phyloP scores from a whole-genome alignment of 1,140 invertebrate species.

The Habropoda laboriosa region DNA sequence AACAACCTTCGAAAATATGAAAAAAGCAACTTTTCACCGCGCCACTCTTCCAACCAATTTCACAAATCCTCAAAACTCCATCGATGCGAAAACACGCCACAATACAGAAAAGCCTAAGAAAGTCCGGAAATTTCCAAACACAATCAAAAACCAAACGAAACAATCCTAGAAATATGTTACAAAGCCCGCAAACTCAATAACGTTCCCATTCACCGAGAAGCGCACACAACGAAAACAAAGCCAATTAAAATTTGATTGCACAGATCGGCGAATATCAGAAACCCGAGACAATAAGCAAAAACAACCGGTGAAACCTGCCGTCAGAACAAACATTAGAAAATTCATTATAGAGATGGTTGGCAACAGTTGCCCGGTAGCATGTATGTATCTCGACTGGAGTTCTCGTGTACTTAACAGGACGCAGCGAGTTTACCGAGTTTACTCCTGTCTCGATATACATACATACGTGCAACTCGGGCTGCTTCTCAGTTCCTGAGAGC shows the following conservation, averaged over 20 bases:
- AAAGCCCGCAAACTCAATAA: too few species aligned
- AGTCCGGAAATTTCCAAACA: too few species aligned
- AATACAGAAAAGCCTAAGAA: too few species aligned
- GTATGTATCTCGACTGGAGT: constrained; percentile 22
- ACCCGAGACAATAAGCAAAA: neutral
- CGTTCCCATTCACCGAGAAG: too few species aligned
- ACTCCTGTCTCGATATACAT: constrained; percentile 40
- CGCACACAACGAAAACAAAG: too few species aligned
- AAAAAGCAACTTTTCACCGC: too few species aligned
- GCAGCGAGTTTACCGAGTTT: constrained; percentile 53
- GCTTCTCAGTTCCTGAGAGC: constrained; percentile 64
- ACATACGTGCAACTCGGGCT: constrained; percentile 56
- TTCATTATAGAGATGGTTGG: constrained; percentile 38
- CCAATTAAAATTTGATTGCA: neutral
- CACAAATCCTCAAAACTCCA: too few species aligned
- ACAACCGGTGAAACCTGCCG: neutral
- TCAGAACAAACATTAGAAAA: constrained; percentile 19
- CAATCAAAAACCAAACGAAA: too few species aligned
- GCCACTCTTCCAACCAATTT: too few species aligned
- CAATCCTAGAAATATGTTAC: too few species aligned
- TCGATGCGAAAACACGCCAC: too few species aligned
- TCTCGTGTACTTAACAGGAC: constrained; percentile 7
- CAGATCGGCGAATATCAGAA: neutral
- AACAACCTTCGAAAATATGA: too few species aligned
- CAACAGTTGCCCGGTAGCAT: neutral